These are phyloP conservation scores for Melinaea marsaeus DNA, from an alignment of 2,888 invertebrate genomes.

Conservation along the genomic window DNA sequence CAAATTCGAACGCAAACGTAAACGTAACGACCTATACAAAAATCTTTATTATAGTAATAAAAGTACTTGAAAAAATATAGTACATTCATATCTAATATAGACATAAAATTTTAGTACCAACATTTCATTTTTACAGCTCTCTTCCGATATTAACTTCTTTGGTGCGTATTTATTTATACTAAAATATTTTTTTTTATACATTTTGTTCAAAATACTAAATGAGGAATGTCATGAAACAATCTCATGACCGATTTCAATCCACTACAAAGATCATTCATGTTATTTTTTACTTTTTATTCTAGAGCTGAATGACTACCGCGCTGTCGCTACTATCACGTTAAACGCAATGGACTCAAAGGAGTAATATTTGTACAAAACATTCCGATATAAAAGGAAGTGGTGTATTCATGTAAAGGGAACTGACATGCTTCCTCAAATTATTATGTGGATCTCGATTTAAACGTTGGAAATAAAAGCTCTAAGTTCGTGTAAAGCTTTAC, in stretches of 20 bases:
- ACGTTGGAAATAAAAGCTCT: slow-evolving; percentile 26
- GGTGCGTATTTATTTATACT: slow-evolving; percentile 4
- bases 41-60: slow-evolving; percentile 3
- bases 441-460: slow-evolving; percentile 29
- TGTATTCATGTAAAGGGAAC: slow-evolving; percentile 36
- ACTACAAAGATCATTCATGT: slow-evolving; percentile 13
- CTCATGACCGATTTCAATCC: too few species aligned
- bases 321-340: slow-evolving; percentile 36
- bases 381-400: slow-evolving; percentile 42
- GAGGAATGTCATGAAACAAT: neutral
- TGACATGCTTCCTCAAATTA: slow-evolving; percentile 32
- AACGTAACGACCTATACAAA: neutral
- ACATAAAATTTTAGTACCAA: slow-evolving; percentile 21
- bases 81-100: slow-evolving; percentile 22
- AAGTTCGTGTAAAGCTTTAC: slow-evolving; percentile 25
- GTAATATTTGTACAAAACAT: slow-evolving; percentile 48
- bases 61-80: slow-evolving; percentile 15
- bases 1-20: neutral
- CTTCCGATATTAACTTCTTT: slow-evolving; percentile 18
- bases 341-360: slow-evolving; percentile 39
- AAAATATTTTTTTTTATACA: slow-evolving; percentile 6
- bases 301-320: slow-evolving; percentile 32
- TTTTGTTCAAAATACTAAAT: neutral
- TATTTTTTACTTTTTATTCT: slow-evolving; percentile 17
- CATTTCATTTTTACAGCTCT: slow-evolving; percentile 24